These are phyloP conservation scores for Malacoctenus gilli DNA, from an alignment of 2,797 vertebrate genomes.

Conservation along the genomic window DNA sequence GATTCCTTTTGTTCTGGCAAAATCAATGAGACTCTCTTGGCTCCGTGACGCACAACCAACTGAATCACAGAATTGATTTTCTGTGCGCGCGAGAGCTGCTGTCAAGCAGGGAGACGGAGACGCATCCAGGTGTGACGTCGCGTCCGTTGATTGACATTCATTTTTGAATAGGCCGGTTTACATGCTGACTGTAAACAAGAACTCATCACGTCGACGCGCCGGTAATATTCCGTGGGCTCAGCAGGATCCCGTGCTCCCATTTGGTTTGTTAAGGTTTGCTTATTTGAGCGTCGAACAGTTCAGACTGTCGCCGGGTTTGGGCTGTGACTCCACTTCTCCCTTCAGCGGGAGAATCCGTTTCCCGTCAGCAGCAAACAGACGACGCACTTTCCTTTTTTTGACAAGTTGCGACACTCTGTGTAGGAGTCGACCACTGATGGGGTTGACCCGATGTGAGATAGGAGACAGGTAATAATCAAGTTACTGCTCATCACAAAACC, in stretches of 20 bases:
- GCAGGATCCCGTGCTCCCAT: constrained; percentile 28
- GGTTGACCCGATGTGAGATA: constrained; percentile 1
- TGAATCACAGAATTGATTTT: constrained; percentile 65
- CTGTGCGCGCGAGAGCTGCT: constrained; percentile 8
- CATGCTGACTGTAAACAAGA: constrained; percentile 33
- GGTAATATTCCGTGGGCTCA: constrained; percentile 28
- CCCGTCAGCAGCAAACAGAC: too few species aligned
- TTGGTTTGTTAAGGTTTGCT: constrained; percentile 39
- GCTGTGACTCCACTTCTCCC: constrained; percentile 1
- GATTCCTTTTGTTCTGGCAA: constrained; percentile 60
- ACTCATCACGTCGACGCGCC: constrained; percentile 34
- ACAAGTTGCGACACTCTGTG: too few species aligned
- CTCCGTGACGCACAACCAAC: constrained; percentile 47
- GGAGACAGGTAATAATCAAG: not conserved
- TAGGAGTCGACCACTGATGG: not conserved
- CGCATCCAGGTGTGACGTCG: constrained; percentile 22
- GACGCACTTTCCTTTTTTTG: too few species aligned
- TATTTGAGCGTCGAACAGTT: constrained; percentile 40
- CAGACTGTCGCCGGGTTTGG: constrained; percentile 11
- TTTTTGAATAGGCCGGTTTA: constrained; percentile 23
- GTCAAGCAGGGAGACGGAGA: constrained; percentile 25
- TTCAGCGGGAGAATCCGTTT: not conserved
- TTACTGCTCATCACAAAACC: not conserved
- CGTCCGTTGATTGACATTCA: constrained; percentile 45
- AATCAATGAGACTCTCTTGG: constrained; percentile 60